These are phyloP conservation scores for Paraplagusia blochii DNA, from an alignment of 2,113 vertebrate genomes.

Conservation along the genomic window DNA sequence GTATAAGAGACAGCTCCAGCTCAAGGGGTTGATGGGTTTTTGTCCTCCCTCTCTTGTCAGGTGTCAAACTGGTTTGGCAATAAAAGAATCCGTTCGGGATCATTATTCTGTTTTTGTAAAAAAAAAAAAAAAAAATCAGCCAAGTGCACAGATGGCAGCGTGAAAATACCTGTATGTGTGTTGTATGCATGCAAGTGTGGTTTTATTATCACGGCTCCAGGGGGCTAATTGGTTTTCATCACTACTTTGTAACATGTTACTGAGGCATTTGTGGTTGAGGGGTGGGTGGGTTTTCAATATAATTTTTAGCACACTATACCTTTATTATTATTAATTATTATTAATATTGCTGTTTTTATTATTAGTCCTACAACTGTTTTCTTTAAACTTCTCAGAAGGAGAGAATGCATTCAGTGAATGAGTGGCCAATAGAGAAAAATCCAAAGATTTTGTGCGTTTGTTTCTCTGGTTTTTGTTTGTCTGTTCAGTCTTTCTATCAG, in stretches of 20 bases:
- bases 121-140: too few species aligned
- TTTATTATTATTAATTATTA: slow-evolving; percentile 67
- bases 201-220: slow-evolving; percentile 56
- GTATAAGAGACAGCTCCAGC: slow-evolving; percentile 34
- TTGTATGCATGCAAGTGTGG: slow-evolving; percentile 55
- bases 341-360: slow-evolving; percentile 69
- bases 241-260: slow-evolving; percentile 67
- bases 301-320: slow-evolving; percentile 66
- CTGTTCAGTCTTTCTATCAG: slow-evolving; percentile 56
- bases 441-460: slow-evolving; percentile 76
- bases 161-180: slow-evolving; percentile 42
- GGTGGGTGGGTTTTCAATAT: slow-evolving; percentile 46
- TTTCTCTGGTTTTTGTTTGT: slow-evolving; percentile 63
- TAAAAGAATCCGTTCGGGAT: slow-evolving; percentile 71
- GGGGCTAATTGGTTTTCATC: slow-evolving; percentile 46
- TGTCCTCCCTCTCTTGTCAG: slow-evolving; percentile 49
- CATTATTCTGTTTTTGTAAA: slow-evolving; percentile 40
- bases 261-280: slow-evolving; percentile 46
- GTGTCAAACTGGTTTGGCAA: slow-evolving; percentile 96
- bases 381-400: slow-evolving; percentile 65
- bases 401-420: slow-evolving; percentile 65
- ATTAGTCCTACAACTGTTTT: slow-evolving; percentile 62
- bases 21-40: background rate
- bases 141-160: slow-evolving; percentile 45
- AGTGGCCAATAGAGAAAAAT: slow-evolving; percentile 78